Evolutionary conservation across 2,113 vertebrate genomes (phyloP).

Genomic region (Gracilinanus agilis): DNA sequence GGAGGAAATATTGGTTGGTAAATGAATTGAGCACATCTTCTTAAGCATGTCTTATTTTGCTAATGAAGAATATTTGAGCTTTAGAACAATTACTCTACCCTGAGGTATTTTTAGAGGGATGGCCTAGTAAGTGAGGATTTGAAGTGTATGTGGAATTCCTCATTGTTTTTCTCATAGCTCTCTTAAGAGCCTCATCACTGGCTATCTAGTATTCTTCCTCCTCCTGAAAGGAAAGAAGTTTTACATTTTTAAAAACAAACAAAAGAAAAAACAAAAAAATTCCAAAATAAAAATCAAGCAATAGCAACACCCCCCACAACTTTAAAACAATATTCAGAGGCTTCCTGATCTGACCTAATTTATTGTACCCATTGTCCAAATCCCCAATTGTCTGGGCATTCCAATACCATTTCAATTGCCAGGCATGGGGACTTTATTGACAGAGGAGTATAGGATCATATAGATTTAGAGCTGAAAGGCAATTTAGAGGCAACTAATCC

Average conservation of each 20-base stretch:
- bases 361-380: no score
- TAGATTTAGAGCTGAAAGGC: no score
- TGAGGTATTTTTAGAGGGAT: background rate
- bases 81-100: background rate
- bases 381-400: no score
- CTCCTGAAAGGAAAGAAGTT: background rate
- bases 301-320: no score
- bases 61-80: background rate
- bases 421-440: no score
- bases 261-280: background rate
- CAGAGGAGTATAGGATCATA: no score
- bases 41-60: background rate
- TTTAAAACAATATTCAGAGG: background rate
- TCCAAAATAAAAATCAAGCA: background rate
- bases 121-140: background rate
- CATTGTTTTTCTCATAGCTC: background rate
- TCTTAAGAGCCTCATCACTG: background rate
- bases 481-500: no score
- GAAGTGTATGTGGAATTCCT: background rate
- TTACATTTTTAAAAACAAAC: background rate
- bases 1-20: background rate
- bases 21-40: background rate
- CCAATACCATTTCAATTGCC: no score
- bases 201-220: background rate
- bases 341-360: background rate